Percentiles rank a stretch among this genome's conserved stretches.
Evolutionary conservation across 1,140 invertebrate genomes (phyloP).

Genomic region (Zaprionus kolodkinae): DNA sequence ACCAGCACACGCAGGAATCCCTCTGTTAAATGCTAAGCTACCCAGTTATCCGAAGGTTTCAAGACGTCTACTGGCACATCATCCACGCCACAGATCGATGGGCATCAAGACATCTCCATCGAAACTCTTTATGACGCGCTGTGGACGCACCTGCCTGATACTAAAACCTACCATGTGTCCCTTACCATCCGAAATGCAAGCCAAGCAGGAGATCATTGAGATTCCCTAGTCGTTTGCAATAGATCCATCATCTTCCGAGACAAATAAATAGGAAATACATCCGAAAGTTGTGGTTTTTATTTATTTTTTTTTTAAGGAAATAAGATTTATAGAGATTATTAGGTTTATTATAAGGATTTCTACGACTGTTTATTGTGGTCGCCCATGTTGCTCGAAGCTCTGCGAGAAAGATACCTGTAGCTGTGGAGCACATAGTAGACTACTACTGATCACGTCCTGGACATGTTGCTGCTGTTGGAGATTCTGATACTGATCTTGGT

Average conservation of each 20-base stretch:
- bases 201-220: conserved; percentile 47
- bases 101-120: neutral
- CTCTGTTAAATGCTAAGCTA: neutral
- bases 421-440: too few relatives aligned
- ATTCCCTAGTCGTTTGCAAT: conserved; percentile 27
- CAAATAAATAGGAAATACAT: conserved; percentile 36
- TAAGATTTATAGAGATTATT: too few relatives aligned
- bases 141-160: conserved; percentile 57
- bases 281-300: conserved; percentile 17
- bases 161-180: conserved; percentile 40
- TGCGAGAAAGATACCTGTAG: too few relatives aligned
- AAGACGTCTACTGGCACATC: neutral
- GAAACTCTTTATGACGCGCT: conserved; percentile 51
- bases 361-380: too few relatives aligned
- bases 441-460: too few relatives aligned
- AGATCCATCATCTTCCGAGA: too few relatives aligned
- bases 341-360: too few relatives aligned
- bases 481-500: neutral
- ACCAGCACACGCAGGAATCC: neutral
- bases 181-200: conserved; percentile 29
- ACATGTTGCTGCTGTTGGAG: neutral
- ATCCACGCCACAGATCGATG: conserved; percentile 17
- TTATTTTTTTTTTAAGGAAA: neutral
- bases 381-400: too few relatives aligned
- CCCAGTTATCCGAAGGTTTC: neutral